Conservation (phyloP, 2,113 vertebrate genomes). For the Gila orcuttii region DNA sequence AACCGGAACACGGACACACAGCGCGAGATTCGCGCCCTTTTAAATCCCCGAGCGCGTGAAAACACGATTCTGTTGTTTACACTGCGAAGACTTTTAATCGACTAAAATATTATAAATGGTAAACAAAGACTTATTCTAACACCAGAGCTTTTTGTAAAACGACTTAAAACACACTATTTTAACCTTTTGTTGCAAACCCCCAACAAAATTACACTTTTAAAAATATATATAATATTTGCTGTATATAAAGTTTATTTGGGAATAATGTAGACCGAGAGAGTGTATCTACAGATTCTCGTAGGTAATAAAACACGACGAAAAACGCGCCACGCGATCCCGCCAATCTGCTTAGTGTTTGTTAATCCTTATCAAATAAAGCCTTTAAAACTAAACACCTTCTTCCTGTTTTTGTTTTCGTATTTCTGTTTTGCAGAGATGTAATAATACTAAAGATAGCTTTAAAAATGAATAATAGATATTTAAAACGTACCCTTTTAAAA, state of each 20-base stretch:
- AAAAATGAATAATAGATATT: neutral
- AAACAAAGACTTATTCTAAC: no score
- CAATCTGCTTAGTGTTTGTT: neutral
- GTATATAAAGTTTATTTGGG: neutral
- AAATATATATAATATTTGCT: no score
- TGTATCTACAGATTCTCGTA: no score
- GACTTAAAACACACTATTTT: neutral
- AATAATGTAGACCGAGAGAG: neutral
- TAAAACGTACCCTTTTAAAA: slow-evolving; percentile 63
- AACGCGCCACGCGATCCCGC: neutral
- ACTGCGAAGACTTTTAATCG: slow-evolving; percentile 23
- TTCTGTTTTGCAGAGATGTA: neutral
- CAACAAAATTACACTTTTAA: neutral
- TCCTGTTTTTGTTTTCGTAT: neutral
- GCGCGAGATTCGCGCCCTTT: slow-evolving; percentile 71
- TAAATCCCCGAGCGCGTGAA: slow-evolving; percentile 59
- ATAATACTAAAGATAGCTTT: fast-evolving
- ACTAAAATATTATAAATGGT: neutral
- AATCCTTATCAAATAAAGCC: neutral
- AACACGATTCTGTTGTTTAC: slow-evolving; percentile 45
- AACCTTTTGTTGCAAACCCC: neutral
- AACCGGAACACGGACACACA: slow-evolving; percentile 46
- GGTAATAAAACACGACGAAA: neutral
- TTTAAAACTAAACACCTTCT: neutral
- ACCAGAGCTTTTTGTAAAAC: no score